Conservation (phyloP, 1,140 invertebrate genomes). For the Belonocnema kinseyi region DNA sequence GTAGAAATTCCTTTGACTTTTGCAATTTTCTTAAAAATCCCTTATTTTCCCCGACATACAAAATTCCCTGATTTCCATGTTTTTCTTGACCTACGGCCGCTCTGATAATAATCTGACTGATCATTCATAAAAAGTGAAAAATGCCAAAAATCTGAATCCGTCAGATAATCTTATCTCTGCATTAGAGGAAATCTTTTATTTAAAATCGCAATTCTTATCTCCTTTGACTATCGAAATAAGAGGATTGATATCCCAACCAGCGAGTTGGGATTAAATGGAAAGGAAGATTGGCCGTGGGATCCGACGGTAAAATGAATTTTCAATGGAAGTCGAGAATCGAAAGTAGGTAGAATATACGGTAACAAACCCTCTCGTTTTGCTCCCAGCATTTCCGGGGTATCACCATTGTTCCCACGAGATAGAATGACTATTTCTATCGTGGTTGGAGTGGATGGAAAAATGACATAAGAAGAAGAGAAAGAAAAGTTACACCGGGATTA, state of each 20-base stretch:
- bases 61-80: too few relatives aligned
- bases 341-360: slow-evolving; percentile 38
- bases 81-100: too few relatives aligned
- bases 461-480: background rate
- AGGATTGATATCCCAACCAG: slow-evolving; percentile 55
- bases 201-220: slow-evolving; percentile 17
- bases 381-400: slow-evolving; percentile 39
- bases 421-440: slow-evolving; percentile 39
- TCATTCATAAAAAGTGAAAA: background rate
- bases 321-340: slow-evolving; percentile 54
- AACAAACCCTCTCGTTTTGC: slow-evolving; percentile 35
- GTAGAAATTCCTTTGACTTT: too few relatives aligned
- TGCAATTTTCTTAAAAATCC: too few relatives aligned
- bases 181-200: slow-evolving; percentile 19
- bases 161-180: background rate
- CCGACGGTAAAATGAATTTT: slow-evolving; percentile 67
- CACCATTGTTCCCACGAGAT: slow-evolving; percentile 46
- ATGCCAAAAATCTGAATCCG: slow-evolving; percentile 1
- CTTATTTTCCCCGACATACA: too few relatives aligned
- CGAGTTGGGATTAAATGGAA: slow-evolving; percentile 63
- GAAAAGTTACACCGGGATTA: slow-evolving; percentile 41
- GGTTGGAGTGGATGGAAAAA: slow-evolving; percentile 17
- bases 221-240: slow-evolving; percentile 56
- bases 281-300: slow-evolving; percentile 64
- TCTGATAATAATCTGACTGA: background rate